Base-by-base conservation (phyloP, 2,113 vertebrate species). In the Cyprinodon brontotheroides region DNA sequence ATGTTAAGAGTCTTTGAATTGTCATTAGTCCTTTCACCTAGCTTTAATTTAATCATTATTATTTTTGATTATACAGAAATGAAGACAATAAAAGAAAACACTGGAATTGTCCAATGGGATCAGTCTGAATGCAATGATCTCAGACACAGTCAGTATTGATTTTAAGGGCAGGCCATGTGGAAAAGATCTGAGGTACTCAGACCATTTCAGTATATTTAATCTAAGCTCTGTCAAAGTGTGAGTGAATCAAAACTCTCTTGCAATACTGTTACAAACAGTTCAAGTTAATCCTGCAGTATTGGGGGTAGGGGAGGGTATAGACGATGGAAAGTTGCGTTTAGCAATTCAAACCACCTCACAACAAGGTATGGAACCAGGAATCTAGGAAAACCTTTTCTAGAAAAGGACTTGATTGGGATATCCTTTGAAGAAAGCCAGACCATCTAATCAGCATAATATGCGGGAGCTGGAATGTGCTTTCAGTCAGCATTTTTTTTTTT, bases 31-130 rank as follows among this genome's bases (percentile, higher is more conserved):
- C 75, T 13, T 36, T 72, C 68, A 70, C 60, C 59, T 53, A 41
- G 37, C 70, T 71, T 63, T 70, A 40, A 62, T 78, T 43, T 41
- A 12, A 61, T n/a, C 41, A 45, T 60, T 1, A 75, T 59, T 64
- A 63, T 36, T 22, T 73, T 70, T 60, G 48, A 69, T n/a, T 57
- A 66, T 12, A 57, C 15, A 40, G 66, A 64, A 50, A 50, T 11
- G n/a, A 62, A 48, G 13, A 47, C 45, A 65, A 57, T 29, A 70
- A 40, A n/a, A n/a, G 47, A 59, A 12, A 65, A 9, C 39, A 36
- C 6, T 1, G 10, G 2, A 3, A 36, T 11, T 43, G 36, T 50
- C 70, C 13, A 11, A 22, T 72, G 13, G 14, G 43, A 72, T n/a
- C 37, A 11, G n/a, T 47, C 13, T 47, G 14, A 37, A 61, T 47